These are phyloP conservation scores for Malurus melanocephalus DNA, from an alignment of 2,113 vertebrate genomes.

Conservation along the genomic window DNA sequence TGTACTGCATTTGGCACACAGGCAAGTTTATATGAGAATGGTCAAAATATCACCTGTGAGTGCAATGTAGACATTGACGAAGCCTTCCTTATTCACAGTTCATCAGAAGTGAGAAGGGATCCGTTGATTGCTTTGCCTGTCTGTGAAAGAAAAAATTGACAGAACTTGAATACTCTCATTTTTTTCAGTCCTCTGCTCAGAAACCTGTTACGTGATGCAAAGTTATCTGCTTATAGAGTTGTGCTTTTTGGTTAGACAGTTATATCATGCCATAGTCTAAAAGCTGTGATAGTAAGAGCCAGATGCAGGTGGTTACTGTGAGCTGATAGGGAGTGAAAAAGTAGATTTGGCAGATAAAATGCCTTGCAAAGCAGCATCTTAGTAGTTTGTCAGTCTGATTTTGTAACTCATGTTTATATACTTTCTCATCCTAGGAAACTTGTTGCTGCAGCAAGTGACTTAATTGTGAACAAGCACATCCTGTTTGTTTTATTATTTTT, in stretches of 20 bases:
- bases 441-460: background rate
- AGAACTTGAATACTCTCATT: background rate
- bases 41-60: constrained; percentile 23
- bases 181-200: constrained; percentile 1
- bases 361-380: background rate
- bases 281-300: background rate
- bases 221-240: background rate
- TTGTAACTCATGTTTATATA: background rate
- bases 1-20: background rate
- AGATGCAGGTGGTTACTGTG: background rate
- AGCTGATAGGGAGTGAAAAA: background rate
- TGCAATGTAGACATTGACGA: background rate
- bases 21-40: background rate
- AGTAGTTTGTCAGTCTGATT: background rate
- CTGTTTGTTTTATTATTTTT: background rate
- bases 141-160: background rate
- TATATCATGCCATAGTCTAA: background rate
- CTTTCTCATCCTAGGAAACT: background rate
- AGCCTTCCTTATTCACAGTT: background rate
- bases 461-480: background rate
- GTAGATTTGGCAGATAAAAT: background rate
- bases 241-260: background rate
- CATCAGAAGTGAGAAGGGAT: background rate
- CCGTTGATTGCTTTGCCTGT: background rate
- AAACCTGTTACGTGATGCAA: background rate